Conservation (phyloP, 1,140 invertebrate genomes). For the Chrysopa pallens region DNA sequence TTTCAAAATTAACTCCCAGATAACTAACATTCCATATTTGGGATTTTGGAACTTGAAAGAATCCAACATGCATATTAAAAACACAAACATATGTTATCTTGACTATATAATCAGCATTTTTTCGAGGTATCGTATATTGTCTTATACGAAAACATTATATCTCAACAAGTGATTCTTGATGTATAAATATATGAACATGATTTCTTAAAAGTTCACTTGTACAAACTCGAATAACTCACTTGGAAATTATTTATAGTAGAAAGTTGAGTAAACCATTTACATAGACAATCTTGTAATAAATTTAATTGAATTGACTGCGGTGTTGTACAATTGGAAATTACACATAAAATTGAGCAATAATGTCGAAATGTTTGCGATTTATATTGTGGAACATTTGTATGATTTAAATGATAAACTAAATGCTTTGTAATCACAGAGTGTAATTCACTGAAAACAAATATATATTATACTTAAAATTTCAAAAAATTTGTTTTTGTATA, state of each 20-base stretch:
- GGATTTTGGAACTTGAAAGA: no score
- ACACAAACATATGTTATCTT: no score
- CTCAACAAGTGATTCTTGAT: no score
- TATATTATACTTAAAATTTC: background rate
- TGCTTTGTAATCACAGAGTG: slow-evolving; percentile 24
- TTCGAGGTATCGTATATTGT: no score
- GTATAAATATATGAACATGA: no score
- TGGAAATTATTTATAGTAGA: slow-evolving; percentile 12
- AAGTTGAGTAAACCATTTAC: slow-evolving; percentile 21
- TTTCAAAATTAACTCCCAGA: no score
- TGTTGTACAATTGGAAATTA: slow-evolving; percentile 11
- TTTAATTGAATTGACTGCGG: slow-evolving; percentile 2
- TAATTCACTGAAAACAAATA: slow-evolving; percentile 13
- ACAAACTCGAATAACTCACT: slow-evolving; percentile 8
- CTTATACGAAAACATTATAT: no score
- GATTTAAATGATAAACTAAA: slow-evolving; percentile 29
- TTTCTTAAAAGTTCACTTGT: background rate
- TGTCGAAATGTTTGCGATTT: slow-evolving; percentile 27
- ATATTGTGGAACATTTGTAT: slow-evolving; percentile 24
- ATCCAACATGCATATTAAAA: no score
- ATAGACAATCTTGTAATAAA: slow-evolving; percentile 6
- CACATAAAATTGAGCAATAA: slow-evolving; percentile 23
- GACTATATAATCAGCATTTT: no score
- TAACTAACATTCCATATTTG: no score
- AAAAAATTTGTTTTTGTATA: background rate